These are phyloP conservation scores for rabbit (Oryctolagus cuniculus) DNA, from an alignment of 2,113 vertebrate species.

Conservation along the genomic window mOryCun1.1 NC_091446.1:8191501-8192000, in stretches of 20 bases:
- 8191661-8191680: slow-evolving; percentile 85
- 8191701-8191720: slow-evolving; percentile 90
- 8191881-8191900: slow-evolving; percentile 79
- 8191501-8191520: not conserved
- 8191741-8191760: slow-evolving; percentile 85
- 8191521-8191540: not conserved
- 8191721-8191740: slow-evolving; percentile 87
- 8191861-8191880: slow-evolving; percentile 84
- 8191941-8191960: slow-evolving; percentile 35
- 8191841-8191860: slow-evolving; percentile 77
- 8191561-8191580: not conserved
- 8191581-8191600: no score
- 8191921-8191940: slow-evolving; percentile 40
- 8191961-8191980: slow-evolving; percentile 49
- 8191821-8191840: slow-evolving; percentile 73
- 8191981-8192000: slow-evolving; percentile 54
- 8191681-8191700: slow-evolving; percentile 88
- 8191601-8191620: not conserved
- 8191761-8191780: slow-evolving; percentile 88
- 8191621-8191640: not conserved
- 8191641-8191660: slow-evolving; percentile 77
- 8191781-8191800: slow-evolving; percentile 84
- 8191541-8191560: not conserved
- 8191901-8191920: not conserved
- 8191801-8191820: slow-evolving; percentile 76